Evolutionary conservation across 2,113 vertebrate species (phyloP), one percentile per base, ranked within the genome.

Genomic region (Microtus oregoni): DNA sequence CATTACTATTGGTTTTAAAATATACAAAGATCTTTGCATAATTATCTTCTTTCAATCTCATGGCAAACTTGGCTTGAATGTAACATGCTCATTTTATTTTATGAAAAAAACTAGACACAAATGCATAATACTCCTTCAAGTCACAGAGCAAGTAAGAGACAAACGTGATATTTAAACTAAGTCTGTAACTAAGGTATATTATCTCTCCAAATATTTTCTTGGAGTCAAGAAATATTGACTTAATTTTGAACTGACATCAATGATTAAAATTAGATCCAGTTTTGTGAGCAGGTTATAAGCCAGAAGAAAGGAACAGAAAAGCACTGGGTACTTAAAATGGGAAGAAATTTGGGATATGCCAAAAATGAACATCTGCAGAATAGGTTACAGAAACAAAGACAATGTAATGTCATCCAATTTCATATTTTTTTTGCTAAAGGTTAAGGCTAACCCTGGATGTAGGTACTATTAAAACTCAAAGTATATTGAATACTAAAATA

Each of bases 401-500:
- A 96, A 88, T 44, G 8, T 89, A 95, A 96, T 94, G 77, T 95
- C 92, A 97, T 90, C 90, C 83, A 92, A 87, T 96, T 94, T 96
- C 61, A 95, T 96, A 93, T 96, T 97, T 96, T 97, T 97, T 96
- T 58, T 58, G 93, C 97, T 97, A 96, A 97, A 96, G 92, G 87
- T 92, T 97, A 97, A 91, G 90, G 90, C 93, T 97, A 97, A 91
- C 82, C 55, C 86, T 96, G 92, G 75, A 96, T 96, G 41, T 87
- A 94, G 63, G 68, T 61, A 93, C 94, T 96, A 93, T 96, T 97
- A 97, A 95, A 97, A 93, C 85, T 96, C 95, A 97, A 95, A 96
- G 96, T 97, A 92, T 61, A 22, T 92, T 86, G 44, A 92, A 78
- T 82, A 78, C 93, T 97, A 97, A 97, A 97, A 95, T 96, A 97